Base-by-base conservation (phyloP, 2,888 invertebrate species). In the Microplitis deprimator region DNA sequence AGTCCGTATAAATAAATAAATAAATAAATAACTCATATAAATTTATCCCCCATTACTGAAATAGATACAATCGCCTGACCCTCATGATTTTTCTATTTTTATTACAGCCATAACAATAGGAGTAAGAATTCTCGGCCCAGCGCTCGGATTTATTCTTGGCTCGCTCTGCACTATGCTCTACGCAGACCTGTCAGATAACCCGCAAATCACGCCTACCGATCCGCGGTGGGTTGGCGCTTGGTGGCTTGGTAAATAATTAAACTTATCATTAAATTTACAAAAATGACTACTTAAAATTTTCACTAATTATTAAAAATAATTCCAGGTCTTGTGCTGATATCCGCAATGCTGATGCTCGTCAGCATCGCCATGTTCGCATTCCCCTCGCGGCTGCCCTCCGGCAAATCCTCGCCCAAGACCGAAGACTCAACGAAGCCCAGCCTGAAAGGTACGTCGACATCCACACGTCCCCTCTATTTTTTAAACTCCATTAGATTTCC, bases 221-320 rank as follows among this genome's bases (percentile, higher is more conserved):
- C 96, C 96, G 5, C 92, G 95, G 90, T 98, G 97, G 97, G 95
- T 98, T 69, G 98, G 98, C 71, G 98, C 98, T 67, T 98, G 98
- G 98, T 98, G 98, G 98, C 91, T 98, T 78, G 97, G 96, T 93
- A 91, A 94, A 92, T 92, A 4, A 29, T 65, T 17, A 67, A 79
- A 68, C 60, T 17, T 39, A 40, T 67, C 40, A 17, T 8, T 62
- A 59, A 10, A 29, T 29, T 29, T 29, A 29, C 29, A 29, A 29
- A 4, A 3, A 29, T 41, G 41, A 41, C 41, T 41, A 6, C 8
- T 29, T 3, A 41, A 41, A 10, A 6, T 41, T 41, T 0, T 6
- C 10, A 0, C 1, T 41, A 41, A 41, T 41, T 41, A 41, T 41
- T 41, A 7, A 41, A 41, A 7, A 41, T 50, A 39, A 40, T 88